phyloP scores from a whole-genome alignment of 2,888 invertebrate species.

The Sminthurinus aureus region DNA sequence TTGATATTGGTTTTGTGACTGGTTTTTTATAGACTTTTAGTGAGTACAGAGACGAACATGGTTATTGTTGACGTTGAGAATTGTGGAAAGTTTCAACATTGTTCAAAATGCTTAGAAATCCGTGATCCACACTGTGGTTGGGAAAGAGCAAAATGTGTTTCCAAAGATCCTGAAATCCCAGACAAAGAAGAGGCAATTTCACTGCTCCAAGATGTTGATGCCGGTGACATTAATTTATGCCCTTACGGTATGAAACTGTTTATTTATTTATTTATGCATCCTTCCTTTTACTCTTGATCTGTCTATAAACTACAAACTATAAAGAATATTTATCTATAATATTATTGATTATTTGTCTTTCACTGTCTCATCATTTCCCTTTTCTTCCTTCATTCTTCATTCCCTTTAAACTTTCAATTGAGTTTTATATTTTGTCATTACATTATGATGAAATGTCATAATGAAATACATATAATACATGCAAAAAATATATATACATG shows the following conservation, averaged over 20 bases:
- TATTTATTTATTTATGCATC: slow-evolving; percentile 4
- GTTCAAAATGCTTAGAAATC: slow-evolving; percentile 83
- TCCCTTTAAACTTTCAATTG: too few species aligned
- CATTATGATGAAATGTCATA: too few species aligned
- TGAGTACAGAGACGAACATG: slow-evolving; percentile 86
- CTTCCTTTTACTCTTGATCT: slow-evolving; percentile 14
- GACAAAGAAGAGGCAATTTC: slow-evolving; percentile 2
- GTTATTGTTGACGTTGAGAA: slow-evolving; percentile 85
- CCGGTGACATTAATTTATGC: slow-evolving; percentile 49
- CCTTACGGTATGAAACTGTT: slow-evolving; percentile 44
- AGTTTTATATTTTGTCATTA: too few species aligned
- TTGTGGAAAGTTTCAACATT: slow-evolving; percentile 69
- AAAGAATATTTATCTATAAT: too few species aligned
- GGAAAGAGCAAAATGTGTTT: slow-evolving; percentile 71
- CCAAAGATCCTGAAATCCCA: slow-evolving; percentile 69
- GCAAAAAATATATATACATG: too few species aligned
- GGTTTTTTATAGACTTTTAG: slow-evolving; percentile 69
- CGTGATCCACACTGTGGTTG: slow-evolving; percentile 99
- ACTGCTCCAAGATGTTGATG: slow-evolving; percentile 48
- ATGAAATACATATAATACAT: too few species aligned
- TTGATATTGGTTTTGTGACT: too few species aligned
- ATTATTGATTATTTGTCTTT: slow-evolving; percentile 2
- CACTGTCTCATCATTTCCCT: neutral
- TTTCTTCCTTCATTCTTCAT: neutral
- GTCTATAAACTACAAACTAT: neutral